These are phyloP conservation scores for Phymanthus crucifer DNA, from an alignment of 92 coral and sea anemone genomes.

Conservation along the genomic window DNA sequence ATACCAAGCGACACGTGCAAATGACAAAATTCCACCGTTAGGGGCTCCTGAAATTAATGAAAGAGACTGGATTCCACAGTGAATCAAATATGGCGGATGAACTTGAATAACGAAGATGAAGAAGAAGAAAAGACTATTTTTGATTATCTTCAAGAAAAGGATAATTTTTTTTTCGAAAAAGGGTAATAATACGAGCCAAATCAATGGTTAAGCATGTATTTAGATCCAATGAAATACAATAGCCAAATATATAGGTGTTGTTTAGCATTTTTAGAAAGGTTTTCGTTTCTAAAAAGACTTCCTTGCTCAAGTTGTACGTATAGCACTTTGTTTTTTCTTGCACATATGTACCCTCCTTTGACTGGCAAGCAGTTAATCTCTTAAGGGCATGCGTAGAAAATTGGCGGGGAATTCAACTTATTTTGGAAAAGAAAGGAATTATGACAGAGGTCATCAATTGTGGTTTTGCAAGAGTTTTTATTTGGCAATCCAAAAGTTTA, in stretches of 20 bases:
- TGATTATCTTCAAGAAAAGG: background rate
- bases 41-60: background rate
- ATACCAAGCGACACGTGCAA: background rate
- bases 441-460: background rate
- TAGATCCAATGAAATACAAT: background rate
- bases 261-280: background rate
- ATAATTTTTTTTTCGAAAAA: background rate
- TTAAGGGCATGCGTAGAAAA: background rate
- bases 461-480: background rate
- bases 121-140: background rate
- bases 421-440: background rate
- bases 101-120: background rate
- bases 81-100: background rate
- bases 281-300: background rate
- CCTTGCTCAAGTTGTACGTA: background rate
- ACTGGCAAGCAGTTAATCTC: background rate
- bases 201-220: background rate
- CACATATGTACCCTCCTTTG: background rate
- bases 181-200: background rate
- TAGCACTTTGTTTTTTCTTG: background rate
- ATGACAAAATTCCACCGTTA: background rate
- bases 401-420: background rate
- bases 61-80: background rate
- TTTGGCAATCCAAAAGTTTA: background rate
- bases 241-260: background rate